These are phyloP conservation scores for Dryoscopus gambensis DNA, from an alignment of 2,113 vertebrate genomes.

Conservation along the genomic window DNA sequence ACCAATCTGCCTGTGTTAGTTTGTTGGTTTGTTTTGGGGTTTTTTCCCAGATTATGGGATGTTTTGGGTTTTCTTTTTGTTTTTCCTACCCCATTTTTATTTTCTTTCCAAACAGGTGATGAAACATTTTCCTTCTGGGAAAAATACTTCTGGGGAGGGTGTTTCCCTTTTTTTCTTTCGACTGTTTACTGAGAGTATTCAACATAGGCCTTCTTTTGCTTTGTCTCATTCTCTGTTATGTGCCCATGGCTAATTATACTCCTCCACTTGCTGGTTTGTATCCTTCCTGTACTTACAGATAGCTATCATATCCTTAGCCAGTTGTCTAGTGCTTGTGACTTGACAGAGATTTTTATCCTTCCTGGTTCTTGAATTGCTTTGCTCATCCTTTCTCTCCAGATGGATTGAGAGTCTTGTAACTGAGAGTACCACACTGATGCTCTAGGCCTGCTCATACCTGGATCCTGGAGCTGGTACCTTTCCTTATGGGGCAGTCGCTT, in stretches of 20 bases:
- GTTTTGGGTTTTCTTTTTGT: neutral
- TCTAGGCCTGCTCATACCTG: neutral
- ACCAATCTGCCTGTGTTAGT: neutral
- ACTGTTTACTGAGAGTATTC: neutral
- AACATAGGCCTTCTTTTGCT: neutral
- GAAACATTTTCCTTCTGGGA: neutral
- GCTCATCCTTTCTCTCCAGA: neutral
- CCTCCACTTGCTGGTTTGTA: neutral
- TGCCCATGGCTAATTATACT: neutral
- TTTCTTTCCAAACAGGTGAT: neutral
- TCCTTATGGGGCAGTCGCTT: neutral
- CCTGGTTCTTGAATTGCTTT: neutral
- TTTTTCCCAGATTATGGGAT: neutral
- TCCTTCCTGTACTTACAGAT: constrained; percentile 11
- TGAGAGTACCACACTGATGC: neutral
- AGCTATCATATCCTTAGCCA: constrained; percentile 14
- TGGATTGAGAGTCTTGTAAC: neutral
- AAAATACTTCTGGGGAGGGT: neutral
- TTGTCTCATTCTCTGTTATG: neutral
- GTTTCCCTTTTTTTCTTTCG: neutral
- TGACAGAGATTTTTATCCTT: constrained; percentile 20
- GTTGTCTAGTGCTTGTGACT: neutral
- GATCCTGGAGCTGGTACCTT: neutral
- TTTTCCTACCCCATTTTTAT: neutral
- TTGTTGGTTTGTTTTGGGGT: neutral